Evolutionary conservation across 2,888 invertebrate species (phyloP).

Genomic region (Tiliacea aurago): DNA sequence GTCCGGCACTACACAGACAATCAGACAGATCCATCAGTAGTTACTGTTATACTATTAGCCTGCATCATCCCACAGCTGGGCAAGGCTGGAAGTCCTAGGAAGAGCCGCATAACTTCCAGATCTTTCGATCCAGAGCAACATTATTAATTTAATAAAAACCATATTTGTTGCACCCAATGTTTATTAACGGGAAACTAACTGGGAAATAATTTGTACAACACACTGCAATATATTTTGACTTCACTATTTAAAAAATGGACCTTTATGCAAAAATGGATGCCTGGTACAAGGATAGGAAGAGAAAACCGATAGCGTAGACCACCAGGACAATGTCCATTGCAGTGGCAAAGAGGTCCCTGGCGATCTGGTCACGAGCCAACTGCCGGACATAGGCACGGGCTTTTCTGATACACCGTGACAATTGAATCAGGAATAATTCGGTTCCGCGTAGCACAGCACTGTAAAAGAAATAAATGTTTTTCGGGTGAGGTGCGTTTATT

Average conservation of each 20-base stretch:
- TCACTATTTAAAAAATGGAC: conserved; percentile 39
- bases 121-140: neutral
- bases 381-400: conserved; percentile 66
- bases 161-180: conserved; percentile 34
- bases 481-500: neutral
- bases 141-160: neutral
- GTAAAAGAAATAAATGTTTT: conserved; percentile 25
- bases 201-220: conserved; percentile 32
- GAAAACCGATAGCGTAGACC: conserved; percentile 82
- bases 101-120: neutral
- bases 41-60: too few species aligned
- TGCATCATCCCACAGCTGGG: neutral
- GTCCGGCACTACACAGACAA: too few species aligned
- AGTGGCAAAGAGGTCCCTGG: conserved; percentile 78
- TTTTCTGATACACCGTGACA: conserved; percentile 63
- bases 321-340: conserved; percentile 80
- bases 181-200: conserved; percentile 46
- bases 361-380: conserved; percentile 70
- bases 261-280: conserved; percentile 64
- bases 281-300: conserved; percentile 81
- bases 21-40: too few species aligned
- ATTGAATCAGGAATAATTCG: conserved; percentile 68
- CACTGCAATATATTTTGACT: conserved; percentile 45
- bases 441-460: conserved; percentile 73
- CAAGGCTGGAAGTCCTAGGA: neutral